These are phyloP conservation scores for Dryas iulia DNA, from an alignment of 1,140 invertebrate genomes.

Conservation along the genomic window DNA sequence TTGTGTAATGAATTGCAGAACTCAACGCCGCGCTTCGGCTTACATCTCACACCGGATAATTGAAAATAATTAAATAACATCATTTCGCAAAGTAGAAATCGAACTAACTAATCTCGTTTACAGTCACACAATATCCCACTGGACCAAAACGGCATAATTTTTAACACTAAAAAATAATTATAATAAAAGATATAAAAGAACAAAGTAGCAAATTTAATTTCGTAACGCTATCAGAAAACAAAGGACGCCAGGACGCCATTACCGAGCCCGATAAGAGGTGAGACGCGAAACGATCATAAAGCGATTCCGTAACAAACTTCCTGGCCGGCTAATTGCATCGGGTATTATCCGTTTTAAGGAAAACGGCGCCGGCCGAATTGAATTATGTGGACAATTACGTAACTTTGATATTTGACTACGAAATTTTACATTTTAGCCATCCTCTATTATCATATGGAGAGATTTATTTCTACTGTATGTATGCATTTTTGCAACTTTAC, in stretches of 20 bases:
- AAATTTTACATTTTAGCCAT: background rate
- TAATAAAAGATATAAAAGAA: background rate
- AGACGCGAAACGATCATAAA: slow-evolving; percentile 4
- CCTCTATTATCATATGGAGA: background rate
- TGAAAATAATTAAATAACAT: too few relatives aligned
- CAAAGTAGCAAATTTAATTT: slow-evolving; percentile 4
- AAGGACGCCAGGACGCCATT: slow-evolving; percentile 3
- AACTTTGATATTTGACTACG: background rate
- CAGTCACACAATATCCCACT: too few relatives aligned
- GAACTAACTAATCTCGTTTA: too few relatives aligned
- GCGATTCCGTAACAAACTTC: slow-evolving; percentile 1
- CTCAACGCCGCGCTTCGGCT: too few relatives aligned
- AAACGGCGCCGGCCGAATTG: slow-evolving; percentile 1
- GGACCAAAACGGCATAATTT: too few relatives aligned
- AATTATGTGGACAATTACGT: slow-evolving; percentile 6
- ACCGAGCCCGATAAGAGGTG: slow-evolving; percentile 1
- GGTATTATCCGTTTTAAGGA: slow-evolving; percentile 8
- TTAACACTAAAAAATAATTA: background rate
- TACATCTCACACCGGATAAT: too few relatives aligned
- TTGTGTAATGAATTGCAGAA: too few relatives aligned
- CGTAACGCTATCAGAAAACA: background rate
- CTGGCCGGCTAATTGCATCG: slow-evolving; percentile 6
- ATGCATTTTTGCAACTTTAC: background rate
- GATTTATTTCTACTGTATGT: too few relatives aligned
- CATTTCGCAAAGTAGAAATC: too few relatives aligned